Base-by-base conservation (phyloP, 2,797 vertebrate species). In the Tadarida brasiliensis region DNA sequence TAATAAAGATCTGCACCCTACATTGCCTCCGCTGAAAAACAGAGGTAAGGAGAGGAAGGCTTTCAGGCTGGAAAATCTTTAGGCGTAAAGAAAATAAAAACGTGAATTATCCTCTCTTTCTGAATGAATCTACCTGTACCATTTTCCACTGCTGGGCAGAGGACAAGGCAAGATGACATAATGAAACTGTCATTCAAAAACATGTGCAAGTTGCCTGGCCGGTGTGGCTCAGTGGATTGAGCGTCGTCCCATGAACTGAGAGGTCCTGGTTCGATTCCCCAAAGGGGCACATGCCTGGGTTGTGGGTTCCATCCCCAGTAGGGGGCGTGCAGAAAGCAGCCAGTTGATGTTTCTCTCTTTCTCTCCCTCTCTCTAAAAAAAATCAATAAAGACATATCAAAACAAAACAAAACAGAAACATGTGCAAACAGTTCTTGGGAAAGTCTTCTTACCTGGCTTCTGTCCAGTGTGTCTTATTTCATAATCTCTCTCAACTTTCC, bases 1-100 rank as follows among this genome's bases (percentile, higher is more conserved):
- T 98, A 99, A 99, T 97, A 98, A 98, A 97, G 98, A 99, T 96
- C 98, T 99, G 16, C 99, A 99, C 65, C 99, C 99, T 2, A 99
- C 99, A 0, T 97, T 99, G 88, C 99, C 99, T 74, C 99, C 99
- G 0, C 96, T 99, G 85, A 98, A 99, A 97, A 98, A 98, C 26
- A 98, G 99, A 98, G 99, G 99, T 99, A 98, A 98, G 98, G 56
- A 3, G 24, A 68, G 7, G 14, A 28, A 20, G 74, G 61, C 84
- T 81, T 59, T n/a, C 2, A 6, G 17, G 65, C 16, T 51, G 26
- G 39, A 51, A 59, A 30, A 19, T 11, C n/a, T 30, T 44, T 49
- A 16, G 11, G 24, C 39, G 47, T 63, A 14, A 59, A 24, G 67
- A 51, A 16, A 30, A 19, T 14, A 14, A 84, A 67, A 35, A 22